These are phyloP conservation scores for Echeneis naucrates DNA, from an alignment of 2,797 vertebrate species.

Conservation along the genomic window DNA sequence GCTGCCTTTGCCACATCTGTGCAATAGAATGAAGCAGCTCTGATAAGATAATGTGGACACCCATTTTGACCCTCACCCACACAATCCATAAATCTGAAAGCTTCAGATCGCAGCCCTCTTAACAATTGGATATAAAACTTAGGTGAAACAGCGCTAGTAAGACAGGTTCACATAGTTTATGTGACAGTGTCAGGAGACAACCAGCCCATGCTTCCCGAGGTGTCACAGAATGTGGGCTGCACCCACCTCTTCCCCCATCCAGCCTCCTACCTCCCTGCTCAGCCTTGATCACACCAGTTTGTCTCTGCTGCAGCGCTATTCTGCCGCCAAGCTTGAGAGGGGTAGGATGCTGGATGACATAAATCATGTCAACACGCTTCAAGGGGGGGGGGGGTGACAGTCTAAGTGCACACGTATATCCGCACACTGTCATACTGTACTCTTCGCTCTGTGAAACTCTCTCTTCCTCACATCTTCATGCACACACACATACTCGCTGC, in stretches of 20 bases:
- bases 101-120: constrained; percentile 29
- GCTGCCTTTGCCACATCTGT: constrained; percentile 18
- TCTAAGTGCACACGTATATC: constrained; percentile 36
- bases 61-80: constrained; percentile 5
- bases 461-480: constrained; percentile 44
- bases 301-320: constrained; percentile 61
- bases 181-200: constrained; percentile 66
- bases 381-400: constrained; percentile 59
- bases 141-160: constrained; percentile 41
- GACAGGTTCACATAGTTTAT: constrained; percentile 50
- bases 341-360: constrained; percentile 72
- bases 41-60: constrained; percentile 7
- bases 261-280: constrained; percentile 60
- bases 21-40: background rate
- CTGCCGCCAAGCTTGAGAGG: constrained; percentile 40
- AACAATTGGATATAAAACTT: constrained; percentile 45
- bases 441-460: constrained; percentile 53
- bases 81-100: constrained; percentile 14
- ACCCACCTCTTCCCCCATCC: constrained; percentile 46
- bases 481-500: constrained; percentile 19
- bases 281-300: constrained; percentile 74
- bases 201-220: constrained; percentile 54
- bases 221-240: constrained; percentile 62
- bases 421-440: constrained; percentile 59
- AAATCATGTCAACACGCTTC: constrained; percentile 73